phyloP scores from a whole-genome alignment of 1,140 invertebrate species.

The Calephelis virginiensis region DNA sequence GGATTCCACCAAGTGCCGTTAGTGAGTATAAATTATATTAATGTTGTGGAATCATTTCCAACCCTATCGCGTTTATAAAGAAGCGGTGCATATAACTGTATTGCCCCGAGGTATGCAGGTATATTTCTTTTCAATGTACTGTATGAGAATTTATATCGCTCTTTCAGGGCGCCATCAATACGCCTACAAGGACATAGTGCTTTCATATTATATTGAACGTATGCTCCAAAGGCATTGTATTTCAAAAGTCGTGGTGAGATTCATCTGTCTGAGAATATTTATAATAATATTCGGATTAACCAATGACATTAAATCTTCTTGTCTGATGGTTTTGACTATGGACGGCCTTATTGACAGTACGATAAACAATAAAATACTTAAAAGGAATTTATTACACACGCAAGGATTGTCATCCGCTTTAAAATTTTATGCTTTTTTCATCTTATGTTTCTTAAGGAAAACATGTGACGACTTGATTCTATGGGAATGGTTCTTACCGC shows the following conservation, averaged over 20 bases:
- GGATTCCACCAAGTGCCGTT: no score
- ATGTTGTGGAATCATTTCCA: not conserved
- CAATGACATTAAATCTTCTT: slow-evolving; percentile 66
- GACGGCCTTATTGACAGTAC: slow-evolving; percentile 50
- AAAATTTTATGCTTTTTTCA: slow-evolving; percentile 34
- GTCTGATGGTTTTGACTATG: slow-evolving; percentile 59
- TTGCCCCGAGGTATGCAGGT: slow-evolving; percentile 36
- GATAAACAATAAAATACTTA: slow-evolving; percentile 51
- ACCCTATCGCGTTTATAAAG: not conserved
- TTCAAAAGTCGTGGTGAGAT: slow-evolving; percentile 73
- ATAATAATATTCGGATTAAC: slow-evolving; percentile 59
- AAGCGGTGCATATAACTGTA: slow-evolving; percentile 21
- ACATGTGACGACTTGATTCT: no score
- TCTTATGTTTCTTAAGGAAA: slow-evolving; percentile 4
- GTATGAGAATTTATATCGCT: slow-evolving; percentile 46
- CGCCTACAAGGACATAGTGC: slow-evolving; percentile 61
- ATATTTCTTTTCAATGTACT: slow-evolving; percentile 37
- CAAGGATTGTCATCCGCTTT: slow-evolving; percentile 28
- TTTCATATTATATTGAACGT: slow-evolving; percentile 49
- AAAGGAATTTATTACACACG: slow-evolving; percentile 52
- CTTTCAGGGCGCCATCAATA: slow-evolving; percentile 51
- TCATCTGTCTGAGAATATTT: slow-evolving; percentile 63
- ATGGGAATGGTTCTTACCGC: no score
- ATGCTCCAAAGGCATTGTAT: slow-evolving; percentile 56
- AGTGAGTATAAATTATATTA: slow-evolving; percentile 13